A percentile compares a stretch with the other conserved stretches of the same genome.
Evolutionary conservation across 2,888 invertebrate species (phyloP).

Genomic region (Nomada lathburiana): DNA sequence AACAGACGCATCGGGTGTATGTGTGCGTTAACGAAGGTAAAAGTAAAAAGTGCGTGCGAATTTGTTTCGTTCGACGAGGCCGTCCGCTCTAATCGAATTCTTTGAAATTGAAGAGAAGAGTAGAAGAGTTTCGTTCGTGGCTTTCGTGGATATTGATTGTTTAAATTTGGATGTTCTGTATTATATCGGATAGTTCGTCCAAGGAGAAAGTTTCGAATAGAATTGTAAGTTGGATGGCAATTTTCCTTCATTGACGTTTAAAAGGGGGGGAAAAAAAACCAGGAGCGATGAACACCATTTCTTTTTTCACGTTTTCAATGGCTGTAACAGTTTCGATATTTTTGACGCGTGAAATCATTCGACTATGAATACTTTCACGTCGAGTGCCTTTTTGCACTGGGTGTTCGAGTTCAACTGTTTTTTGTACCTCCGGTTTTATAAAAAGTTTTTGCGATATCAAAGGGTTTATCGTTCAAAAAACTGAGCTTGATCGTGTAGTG

Average conservation of each 20-base stretch:
- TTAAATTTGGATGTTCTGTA: constrained; percentile 11
- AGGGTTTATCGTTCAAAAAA: no score
- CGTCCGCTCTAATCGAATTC: not conserved
- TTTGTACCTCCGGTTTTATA: not conserved
- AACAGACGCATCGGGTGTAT: not conserved
- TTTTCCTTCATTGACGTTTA: constrained; percentile 17
- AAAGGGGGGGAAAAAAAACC: not conserved
- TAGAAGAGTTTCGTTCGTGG: not conserved
- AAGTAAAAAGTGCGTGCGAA: constrained; percentile 30
- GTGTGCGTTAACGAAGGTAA: constrained; percentile 30
- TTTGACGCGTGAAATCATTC: constrained; percentile 30
- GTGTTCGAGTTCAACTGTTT: not conserved
- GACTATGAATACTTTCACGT: constrained; percentile 14
- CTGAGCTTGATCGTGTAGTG: no score
- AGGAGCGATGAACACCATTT: constrained; percentile 6
- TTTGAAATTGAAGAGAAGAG: not conserved
- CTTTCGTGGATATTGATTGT: constrained; percentile 13
- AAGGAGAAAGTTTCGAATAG: not conserved
- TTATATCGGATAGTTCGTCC: not conserved
- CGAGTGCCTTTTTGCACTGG: not conserved
- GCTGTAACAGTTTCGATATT: constrained; percentile 23
- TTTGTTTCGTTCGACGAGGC: not conserved
- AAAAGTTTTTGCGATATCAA: no score
- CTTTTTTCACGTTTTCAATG: constrained; percentile 9
- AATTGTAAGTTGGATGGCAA: not conserved